Percentiles rank a stretch among this genome's conserved stretches.
Evolutionary conservation across 2,888 invertebrate species (phyloP).

Genomic region (Drepana falcataria): DNA sequence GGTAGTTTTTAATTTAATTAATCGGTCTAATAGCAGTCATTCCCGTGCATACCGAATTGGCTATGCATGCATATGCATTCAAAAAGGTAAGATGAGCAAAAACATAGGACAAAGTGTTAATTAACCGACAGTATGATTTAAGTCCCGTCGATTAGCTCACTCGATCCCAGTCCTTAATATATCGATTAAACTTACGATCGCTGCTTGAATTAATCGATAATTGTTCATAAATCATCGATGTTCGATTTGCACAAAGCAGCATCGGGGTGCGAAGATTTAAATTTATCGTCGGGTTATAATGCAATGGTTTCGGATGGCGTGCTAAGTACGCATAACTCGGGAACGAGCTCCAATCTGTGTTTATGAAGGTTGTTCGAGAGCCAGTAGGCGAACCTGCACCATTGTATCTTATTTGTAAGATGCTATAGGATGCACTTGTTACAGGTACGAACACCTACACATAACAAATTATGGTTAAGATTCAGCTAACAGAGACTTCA

Average conservation of each 20-base stretch:
- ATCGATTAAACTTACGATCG: conserved; percentile 72
- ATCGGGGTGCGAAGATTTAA: conserved; percentile 73
- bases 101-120: conserved; percentile 2
- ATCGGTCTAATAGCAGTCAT: too few species aligned
- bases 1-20: too few species aligned
- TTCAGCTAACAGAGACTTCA: too few species aligned
- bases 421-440: neutral
- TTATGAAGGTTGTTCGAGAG: conserved; percentile 49
- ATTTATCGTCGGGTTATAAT: conserved; percentile 66
- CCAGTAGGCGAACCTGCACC: conserved; percentile 41
- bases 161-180: conserved; percentile 59
- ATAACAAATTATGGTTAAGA: neutral
- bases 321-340: conserved; percentile 65
- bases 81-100: neutral
- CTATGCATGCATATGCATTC: too few species aligned
- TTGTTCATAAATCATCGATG: conserved; percentile 77
- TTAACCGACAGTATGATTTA: conserved; percentile 47
- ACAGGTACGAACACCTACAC: neutral
- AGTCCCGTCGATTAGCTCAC: conserved; percentile 43
- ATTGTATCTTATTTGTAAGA: conserved; percentile 49
- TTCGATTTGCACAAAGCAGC: conserved; percentile 74
- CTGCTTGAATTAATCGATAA: conserved; percentile 80
- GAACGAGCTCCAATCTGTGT: conserved; percentile 55
- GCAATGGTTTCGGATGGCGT: conserved; percentile 66
- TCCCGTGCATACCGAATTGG: too few species aligned